Evolutionary conservation across 64 coral and sea anemone species (phyloP).

Genomic region (Porites australiensis): DNA sequence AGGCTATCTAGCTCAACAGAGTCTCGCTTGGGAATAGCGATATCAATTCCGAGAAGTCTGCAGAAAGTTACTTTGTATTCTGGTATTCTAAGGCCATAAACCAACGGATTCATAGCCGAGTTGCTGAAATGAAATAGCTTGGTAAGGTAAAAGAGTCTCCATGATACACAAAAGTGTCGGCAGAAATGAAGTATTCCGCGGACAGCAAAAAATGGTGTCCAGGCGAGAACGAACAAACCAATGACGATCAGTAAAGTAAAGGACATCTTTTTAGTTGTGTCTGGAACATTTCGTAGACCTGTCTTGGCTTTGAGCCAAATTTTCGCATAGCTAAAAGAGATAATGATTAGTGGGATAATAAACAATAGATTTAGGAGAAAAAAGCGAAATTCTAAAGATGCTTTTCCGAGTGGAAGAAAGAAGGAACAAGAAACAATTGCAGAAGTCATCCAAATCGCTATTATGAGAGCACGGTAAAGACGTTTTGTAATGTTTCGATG

Average conservation of each 20-base stretch:
- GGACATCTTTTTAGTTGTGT: conserved; percentile 38
- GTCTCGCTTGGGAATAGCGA: background rate
- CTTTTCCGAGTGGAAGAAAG: background rate
- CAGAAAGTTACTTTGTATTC: conserved; percentile 31
- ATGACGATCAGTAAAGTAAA: conserved; percentile 64
- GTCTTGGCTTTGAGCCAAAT: conserved; percentile 28
- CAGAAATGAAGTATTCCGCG: conserved; percentile 22
- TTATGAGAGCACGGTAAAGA: background rate
- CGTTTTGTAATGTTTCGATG: background rate
- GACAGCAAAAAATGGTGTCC: conserved; percentile 65
- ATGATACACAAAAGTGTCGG: conserved; percentile 39
- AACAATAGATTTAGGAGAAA: conserved; percentile 57
- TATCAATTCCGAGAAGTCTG: conserved; percentile 5
- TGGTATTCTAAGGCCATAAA: conserved; percentile 69
- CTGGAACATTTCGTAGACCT: conserved; percentile 5
- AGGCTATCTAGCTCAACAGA: background rate
- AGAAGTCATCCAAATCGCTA: conserved; percentile 37
- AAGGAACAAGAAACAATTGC: conserved; percentile 30
- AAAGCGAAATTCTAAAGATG: conserved; percentile 17
- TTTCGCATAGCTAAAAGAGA: background rate
- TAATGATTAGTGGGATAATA: conserved; percentile 27
- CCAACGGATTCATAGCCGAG: conserved; percentile 50
- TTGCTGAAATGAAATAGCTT: conserved; percentile 67
- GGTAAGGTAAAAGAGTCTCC: conserved; percentile 59
- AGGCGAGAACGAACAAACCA: conserved; percentile 49